phyloP scores from a whole-genome alignment of 2,888 invertebrate species.

The Thyatira batis region DNA sequence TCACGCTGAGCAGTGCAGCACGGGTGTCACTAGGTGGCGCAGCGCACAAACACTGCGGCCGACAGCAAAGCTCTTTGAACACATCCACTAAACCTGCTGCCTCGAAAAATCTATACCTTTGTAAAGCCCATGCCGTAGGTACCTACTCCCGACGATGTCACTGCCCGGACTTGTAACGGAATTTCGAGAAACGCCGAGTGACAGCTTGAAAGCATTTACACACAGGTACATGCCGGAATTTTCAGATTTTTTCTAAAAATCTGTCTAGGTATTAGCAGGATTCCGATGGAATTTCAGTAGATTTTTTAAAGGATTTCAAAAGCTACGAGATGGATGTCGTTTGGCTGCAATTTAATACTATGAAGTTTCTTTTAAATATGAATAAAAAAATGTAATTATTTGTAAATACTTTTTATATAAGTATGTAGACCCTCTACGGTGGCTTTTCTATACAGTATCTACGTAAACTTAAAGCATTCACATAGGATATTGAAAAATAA shows the following conservation, averaged over 20 bases:
- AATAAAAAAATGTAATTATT: too few relatives aligned
- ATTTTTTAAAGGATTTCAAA: background rate
- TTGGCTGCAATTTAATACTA: too few relatives aligned
- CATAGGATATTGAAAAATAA: too few relatives aligned
- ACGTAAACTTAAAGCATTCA: too few relatives aligned
- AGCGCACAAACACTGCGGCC: constrained; percentile 43
- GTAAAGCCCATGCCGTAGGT: constrained; percentile 15
- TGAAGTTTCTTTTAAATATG: too few relatives aligned
- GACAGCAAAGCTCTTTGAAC: constrained; percentile 73
- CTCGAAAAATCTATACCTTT: constrained; percentile 51
- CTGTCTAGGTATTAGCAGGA: background rate
- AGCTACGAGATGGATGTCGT: too few relatives aligned
- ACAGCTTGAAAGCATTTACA: background rate
- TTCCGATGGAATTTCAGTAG: background rate
- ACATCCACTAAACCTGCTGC: constrained; percentile 33
- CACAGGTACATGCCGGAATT: background rate
- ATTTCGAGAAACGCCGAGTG: background rate
- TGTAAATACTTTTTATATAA: too few relatives aligned
- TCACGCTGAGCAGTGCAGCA: constrained; percentile 7
- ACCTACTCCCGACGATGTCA: background rate
- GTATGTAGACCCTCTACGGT: too few relatives aligned
- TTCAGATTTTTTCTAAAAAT: background rate
- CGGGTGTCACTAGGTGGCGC: constrained; percentile 25
- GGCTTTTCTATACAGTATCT: too few relatives aligned
- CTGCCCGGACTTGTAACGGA: background rate